Evolutionary conservation across 2,113 vertebrate genomes (phyloP), one percentile per base, ranked within the genome.

Genomic region (Lepisosteus osseus): DNA sequence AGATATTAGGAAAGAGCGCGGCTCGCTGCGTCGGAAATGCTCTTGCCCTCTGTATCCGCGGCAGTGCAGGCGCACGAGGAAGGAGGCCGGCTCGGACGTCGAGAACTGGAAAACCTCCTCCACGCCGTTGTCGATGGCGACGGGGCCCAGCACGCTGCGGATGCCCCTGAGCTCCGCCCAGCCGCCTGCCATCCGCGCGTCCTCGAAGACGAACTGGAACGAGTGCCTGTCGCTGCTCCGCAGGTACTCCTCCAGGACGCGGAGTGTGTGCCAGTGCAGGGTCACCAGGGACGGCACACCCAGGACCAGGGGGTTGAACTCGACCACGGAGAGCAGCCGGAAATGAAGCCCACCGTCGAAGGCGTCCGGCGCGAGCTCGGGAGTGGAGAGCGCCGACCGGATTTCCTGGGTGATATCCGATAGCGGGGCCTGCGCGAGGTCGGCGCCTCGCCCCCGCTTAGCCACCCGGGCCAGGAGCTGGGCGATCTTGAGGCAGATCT

Each of bases 81-180:
- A 81, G 3, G 74, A 78, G 15, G 75, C 66, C 2, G 75, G 45
- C 4, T 72, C 74, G 1, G 80, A 79, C 1, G 67, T 75, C 14
- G 70, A 67, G 43, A 84, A 84, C 40, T 55, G 45, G 55, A 80
- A 73, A 3, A 76, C 72, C 45, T 80, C 78, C 61, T 84, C 84
- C n/a, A 81, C 7, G 1, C 79, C 78, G 4, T 74, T 69, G n/a
- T 86, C 84, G 1, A 86, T 84, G 61, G 78, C 70, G 8, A 86
- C 67, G 0, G 73, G 76, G 12, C 76, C 80, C 0, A 71, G 15
- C 6, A 70, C 9, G 11, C 70, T 77, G 29, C 29, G 61, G 3
- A 69, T 68, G 0, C 72, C 75, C 44, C 71, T 54, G 41, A 86
- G 70, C 15, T 70, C 72, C 0, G 70, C 41, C 6, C 43, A 45